phyloP scores from a whole-genome alignment of 2,888 invertebrate species.

The Mesorhabditis sp. region DNA sequence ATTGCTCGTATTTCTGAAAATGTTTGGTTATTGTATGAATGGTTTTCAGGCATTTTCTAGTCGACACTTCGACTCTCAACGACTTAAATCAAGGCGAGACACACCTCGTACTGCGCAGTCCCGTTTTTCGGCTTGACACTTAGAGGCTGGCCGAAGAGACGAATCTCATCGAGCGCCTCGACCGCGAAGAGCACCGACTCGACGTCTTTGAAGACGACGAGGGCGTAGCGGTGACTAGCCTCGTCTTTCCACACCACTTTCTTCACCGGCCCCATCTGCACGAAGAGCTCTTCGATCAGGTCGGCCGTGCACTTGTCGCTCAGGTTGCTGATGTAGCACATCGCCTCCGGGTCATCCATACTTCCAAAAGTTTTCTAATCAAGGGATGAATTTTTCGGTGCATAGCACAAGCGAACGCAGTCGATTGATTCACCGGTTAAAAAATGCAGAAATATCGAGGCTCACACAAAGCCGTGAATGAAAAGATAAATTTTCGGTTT shows the following conservation, averaged over 20 bases:
- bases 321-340: slow-evolving; percentile 32
- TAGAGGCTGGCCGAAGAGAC: slow-evolving; percentile 25
- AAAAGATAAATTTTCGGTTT: slow-evolving; percentile 11
- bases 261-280: slow-evolving; percentile 39
- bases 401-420: no score
- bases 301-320: slow-evolving; percentile 28
- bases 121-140: slow-evolving; percentile 35
- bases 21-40: no score
- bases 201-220: slow-evolving; percentile 32
- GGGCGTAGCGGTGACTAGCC: slow-evolving; percentile 25
- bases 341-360: slow-evolving; percentile 23
- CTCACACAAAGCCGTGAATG: slow-evolving; percentile 10
- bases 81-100: no score
- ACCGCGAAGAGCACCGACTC: slow-evolving; percentile 42
- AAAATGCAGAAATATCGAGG: not conserved
- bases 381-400: no score
- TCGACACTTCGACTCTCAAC: no score
- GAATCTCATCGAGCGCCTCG: slow-evolving; percentile 38
- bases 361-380: no score
- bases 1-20: no score
- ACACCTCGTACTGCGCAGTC: slow-evolving; percentile 18
- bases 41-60: no score
- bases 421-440: not conserved
- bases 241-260: slow-evolving; percentile 20
- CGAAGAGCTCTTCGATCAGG: slow-evolving; percentile 41